Base-by-base conservation (phyloP, 1,140 invertebrate genomes). In the Trigoniulus corallinus region DNA sequence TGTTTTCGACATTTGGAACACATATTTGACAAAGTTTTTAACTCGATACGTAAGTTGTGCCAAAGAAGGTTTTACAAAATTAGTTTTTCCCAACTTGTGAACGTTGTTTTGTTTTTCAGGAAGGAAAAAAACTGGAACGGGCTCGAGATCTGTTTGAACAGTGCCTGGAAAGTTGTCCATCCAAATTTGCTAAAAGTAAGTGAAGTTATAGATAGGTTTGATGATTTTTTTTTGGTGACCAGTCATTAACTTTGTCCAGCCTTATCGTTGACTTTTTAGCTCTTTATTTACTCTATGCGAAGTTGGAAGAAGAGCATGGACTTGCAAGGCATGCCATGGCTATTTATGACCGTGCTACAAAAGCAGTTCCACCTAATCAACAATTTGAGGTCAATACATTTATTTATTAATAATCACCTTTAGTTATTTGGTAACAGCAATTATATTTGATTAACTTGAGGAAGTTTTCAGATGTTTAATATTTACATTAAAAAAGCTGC, bases 1-100 rank as follows among this genome's bases (percentile, higher is more conserved):
- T 74, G 94, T 98, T 2, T 98, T 83, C 69, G 95, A 98, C 63
- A 93, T 99, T 59, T 99, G 96, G 96, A 96, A 97, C 64, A 94
- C 89, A 1, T 99, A 99, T 69, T 71, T 99, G 20, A 87, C 82
- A 2, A 98, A 98, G 69, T 99, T 99, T 69, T 78, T 98, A 45
- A 81, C 82, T 53, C 76, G 95, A 58, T 99, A 98, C 72, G 70
- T 72, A 64, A 67, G 64, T 56, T 54, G 24, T 39, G 12, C n/a
- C n/a, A n/a, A n/a, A 24, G 42, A 21, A 21, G 18, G 4, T 18
- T 18, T 44, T 4, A 21, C 42, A 7, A 44, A 44, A 7, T 44
- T 20, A 10, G 4, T 24, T 44, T 44, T 44, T 7, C 4, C 18
- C 21, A 44, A 21, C 7, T 7, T 39, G 37, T 39, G 37, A 39